Evolutionary conservation across 2,113 vertebrate genomes (phyloP), one percentile per base, ranked within the genome.

Genomic region (Chaetops frenatus): DNA sequence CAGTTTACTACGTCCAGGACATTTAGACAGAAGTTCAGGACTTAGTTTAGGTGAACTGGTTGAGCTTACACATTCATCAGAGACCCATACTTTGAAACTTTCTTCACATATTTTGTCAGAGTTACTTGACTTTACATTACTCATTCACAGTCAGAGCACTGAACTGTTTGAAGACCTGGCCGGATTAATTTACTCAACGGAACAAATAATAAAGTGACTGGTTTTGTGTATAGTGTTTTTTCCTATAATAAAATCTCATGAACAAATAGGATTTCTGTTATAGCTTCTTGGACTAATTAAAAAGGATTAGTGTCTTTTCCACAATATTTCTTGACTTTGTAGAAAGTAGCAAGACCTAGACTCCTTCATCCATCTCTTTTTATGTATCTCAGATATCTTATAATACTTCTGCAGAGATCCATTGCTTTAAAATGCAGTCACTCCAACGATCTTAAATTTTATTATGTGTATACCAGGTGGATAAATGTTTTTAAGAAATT

Each of bases 401-500:
- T 57, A 29, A 71, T 38, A 40, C 44, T 70, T 61, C 71, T 91
- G 31, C 44, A 82, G 47, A 84, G 65, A 87, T 9, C 57, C 29
- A 74, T 89, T 76, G 23, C 73, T 93, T 70, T 53, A 57, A 96
- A 95, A 86, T 42, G 17, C 23, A 36, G 76, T 95, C 27, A 38
- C 9, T 80, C 23, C 33, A 11, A 8, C 58, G 71, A 96, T 62
- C 67, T 74, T 78, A 58, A 66, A 83, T 69, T 96, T 94, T 92
- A 88, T 96, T 71, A 81, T 94, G 45, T 91, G 28, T 86, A 80
- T 86, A 76, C 83, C 86, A 92, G 65, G 76, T 94, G 81, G 78
- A 82, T 80, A 71, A 82, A 22, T 67, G 58, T 27, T 96, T 88
- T 95, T 81, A 88, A 86, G 57, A 64, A 84, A 90, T 36, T 25